A percentile compares a stretch with the other conserved stretches of the same genome.
Evolutionary conservation across 2,797 vertebrate genomes (phyloP).

Genomic region (Phylloscopus collybita): DNA sequence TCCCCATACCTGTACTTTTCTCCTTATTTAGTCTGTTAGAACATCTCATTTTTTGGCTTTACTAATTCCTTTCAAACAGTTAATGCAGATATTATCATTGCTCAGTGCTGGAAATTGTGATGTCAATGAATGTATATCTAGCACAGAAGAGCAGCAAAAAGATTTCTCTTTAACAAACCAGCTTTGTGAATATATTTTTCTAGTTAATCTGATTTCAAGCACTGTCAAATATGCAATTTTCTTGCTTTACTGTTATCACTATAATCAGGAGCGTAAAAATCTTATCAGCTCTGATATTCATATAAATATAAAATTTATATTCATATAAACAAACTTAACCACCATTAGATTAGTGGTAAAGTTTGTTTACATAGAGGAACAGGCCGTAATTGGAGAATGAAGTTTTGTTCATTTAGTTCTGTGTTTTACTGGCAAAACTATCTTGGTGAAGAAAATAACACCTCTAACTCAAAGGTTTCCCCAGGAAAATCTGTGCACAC

Average conservation of each 20-base stretch:
- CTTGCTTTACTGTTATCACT: not conserved
- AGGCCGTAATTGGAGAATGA: not conserved
- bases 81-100: not conserved
- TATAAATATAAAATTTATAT: not conserved
- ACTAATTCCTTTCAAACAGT: not conserved
- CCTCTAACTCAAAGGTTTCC: not conserved
- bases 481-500: not conserved
- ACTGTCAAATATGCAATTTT: not conserved
- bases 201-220: not conserved
- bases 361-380: not conserved
- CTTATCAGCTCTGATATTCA: not conserved
- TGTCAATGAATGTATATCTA: not conserved
- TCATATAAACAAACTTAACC: not conserved
- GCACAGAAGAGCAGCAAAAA: not conserved
- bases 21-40: not conserved
- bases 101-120: not conserved
- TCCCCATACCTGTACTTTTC: not conserved
- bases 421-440: not conserved
- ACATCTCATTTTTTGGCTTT: not conserved
- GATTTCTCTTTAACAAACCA: not conserved
- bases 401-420: not conserved
- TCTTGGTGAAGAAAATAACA: not conserved
- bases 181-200: not conserved
- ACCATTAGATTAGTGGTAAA: not conserved
- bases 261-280: not conserved